These are phyloP conservation scores for Prenolepis imparis DNA, from an alignment of 2,888 invertebrate species.

Conservation along the genomic window DNA sequence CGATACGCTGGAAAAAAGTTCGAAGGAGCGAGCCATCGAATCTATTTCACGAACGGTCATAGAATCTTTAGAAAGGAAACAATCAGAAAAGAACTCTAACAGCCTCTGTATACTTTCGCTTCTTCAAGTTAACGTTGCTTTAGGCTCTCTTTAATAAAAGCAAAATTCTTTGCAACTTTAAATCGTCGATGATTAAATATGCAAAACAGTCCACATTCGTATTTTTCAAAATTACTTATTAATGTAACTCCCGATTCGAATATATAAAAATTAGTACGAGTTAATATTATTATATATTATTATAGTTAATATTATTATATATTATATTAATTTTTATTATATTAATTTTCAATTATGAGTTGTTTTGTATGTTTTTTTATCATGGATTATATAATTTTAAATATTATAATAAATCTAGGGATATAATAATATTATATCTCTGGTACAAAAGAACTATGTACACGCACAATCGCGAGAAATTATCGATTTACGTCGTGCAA, in stretches of 20 bases:
- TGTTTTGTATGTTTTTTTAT: not conserved
- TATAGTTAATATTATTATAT: too few relatives aligned
- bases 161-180: not conserved
- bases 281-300: not conserved
- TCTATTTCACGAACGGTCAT: conserved; percentile 1
- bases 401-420: not conserved
- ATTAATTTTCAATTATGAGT: not conserved
- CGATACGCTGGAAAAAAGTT: conserved; percentile 12
- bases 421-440: conserved; percentile 1
- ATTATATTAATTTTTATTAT: too few relatives aligned
- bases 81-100: not conserved
- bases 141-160: not conserved
- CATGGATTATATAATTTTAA: not conserved
- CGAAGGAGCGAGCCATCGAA: conserved; percentile 7
- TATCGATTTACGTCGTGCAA: conserved; percentile 24
- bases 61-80: not conserved
- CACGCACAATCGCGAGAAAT: not conserved
- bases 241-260: not conserved
- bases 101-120: not conserved
- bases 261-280: not conserved
- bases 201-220: not conserved
- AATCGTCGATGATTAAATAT: conserved; percentile 1
- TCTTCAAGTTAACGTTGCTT: not conserved
- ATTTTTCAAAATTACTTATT: not conserved
- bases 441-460: not conserved